Evolutionary conservation across 1,140 invertebrate species (phyloP).

Genomic region (Bombus picipes): DNA sequence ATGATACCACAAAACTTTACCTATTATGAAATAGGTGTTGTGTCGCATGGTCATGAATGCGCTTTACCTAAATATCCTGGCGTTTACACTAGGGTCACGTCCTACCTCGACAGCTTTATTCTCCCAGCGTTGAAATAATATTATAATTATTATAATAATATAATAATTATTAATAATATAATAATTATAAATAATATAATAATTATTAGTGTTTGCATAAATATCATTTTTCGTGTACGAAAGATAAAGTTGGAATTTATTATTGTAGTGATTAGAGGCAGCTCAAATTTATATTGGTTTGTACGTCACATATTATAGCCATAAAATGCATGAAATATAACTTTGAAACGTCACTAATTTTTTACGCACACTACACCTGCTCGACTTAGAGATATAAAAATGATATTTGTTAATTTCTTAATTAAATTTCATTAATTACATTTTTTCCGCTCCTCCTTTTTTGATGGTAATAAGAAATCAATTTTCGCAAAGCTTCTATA

Average conservation of each 20-base stretch:
- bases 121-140: background rate
- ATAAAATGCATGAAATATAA: too few relatives aligned
- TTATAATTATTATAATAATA: too few relatives aligned
- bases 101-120: conserved; percentile 85
- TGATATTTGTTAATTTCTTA: too few relatives aligned
- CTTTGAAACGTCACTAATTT: background rate
- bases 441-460: too few relatives aligned
- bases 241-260: background rate
- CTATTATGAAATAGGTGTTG: conserved; percentile 87
- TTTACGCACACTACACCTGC: too few relatives aligned
- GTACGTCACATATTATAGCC: too few relatives aligned
- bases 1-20: conserved; percentile 83
- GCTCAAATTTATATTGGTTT: background rate
- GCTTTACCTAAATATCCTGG: conserved; percentile 89
- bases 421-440: background rate
- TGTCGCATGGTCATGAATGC: conserved; percentile 89
- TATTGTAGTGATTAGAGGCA: background rate
- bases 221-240: too few relatives aligned
- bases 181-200: too few relatives aligned
- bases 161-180: too few relatives aligned
- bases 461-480: too few relatives aligned
- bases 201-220: background rate
- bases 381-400: too few relatives aligned
- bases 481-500: too few relatives aligned
- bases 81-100: conserved; percentile 89